Evolutionary conservation across 2,113 vertebrate species (phyloP).

Genomic region (Megaceryle maxima): DNA sequence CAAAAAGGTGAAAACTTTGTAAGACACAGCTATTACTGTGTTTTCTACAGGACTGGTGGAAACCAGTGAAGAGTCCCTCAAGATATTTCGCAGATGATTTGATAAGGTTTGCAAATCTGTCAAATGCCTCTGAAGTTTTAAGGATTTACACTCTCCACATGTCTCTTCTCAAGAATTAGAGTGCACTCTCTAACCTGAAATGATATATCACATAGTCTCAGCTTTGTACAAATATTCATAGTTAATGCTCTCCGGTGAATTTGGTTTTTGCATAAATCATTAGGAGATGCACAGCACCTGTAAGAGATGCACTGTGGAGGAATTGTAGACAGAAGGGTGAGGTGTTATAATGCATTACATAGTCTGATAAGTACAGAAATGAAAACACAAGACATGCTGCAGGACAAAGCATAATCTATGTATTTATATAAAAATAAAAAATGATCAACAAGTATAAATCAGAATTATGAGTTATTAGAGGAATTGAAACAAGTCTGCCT

Average conservation of each 20-base stretch:
- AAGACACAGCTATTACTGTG: neutral
- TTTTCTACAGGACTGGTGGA: neutral
- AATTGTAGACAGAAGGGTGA: fast-evolving
- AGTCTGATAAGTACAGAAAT: neutral
- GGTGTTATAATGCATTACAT: neutral
- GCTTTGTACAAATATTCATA: neutral
- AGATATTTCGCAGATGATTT: neutral
- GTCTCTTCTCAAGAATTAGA: neutral
- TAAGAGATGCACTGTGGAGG: neutral
- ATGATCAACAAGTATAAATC: neutral
- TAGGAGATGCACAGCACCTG: neutral
- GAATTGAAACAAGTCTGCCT: neutral
- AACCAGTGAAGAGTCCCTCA: neutral
- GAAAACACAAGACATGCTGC: neutral
- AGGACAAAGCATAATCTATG: neutral
- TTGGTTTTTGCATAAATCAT: neutral
- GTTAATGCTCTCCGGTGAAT: neutral
- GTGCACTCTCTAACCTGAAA: neutral
- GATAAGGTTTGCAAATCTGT: neutral
- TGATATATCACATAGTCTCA: neutral
- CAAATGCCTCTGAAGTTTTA: neutral
- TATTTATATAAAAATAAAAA: neutral
- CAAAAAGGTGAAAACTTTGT: neutral
- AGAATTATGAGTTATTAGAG: neutral
- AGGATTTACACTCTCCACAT: neutral